phyloP scores from a whole-genome alignment of 1,140 invertebrate genomes.

The Cotesia chilonis region DNA sequence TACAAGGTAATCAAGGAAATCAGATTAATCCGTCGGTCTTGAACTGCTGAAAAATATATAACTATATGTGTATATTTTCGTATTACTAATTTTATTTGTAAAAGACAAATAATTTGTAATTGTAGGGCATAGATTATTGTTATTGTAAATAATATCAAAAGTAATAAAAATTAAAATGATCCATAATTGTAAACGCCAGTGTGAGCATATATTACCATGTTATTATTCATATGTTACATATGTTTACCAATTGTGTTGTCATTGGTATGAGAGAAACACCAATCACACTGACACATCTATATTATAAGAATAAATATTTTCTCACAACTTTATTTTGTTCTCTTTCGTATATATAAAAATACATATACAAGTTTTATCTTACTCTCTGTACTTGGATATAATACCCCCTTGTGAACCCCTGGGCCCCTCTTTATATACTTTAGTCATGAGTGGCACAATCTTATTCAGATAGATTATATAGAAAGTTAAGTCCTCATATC shows the following conservation, averaged over 20 bases:
- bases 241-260: conserved; percentile 22
- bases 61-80: too few species aligned
- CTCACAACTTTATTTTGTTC: conserved; percentile 26
- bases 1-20: conserved; percentile 7
- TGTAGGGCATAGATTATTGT: too few species aligned
- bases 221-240: conserved; percentile 12
- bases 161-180: background rate
- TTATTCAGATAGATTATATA: background rate
- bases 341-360: background rate
- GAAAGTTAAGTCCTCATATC: conserved; percentile 1
- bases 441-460: background rate
- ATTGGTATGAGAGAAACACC: conserved; percentile 26
- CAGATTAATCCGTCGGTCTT: background rate
- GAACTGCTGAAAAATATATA: too few species aligned
- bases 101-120: too few species aligned
- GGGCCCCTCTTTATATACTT: background rate
- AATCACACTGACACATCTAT: conserved; percentile 21
- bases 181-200: background rate
- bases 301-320: conserved; percentile 26
- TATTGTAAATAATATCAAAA: background rate
- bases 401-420: too few species aligned
- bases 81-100: too few species aligned
- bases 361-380: background rate
- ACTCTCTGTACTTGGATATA: conserved; percentile 6
- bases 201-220: background rate